These are phyloP conservation scores for Arizona elegans DNA, from an alignment of 2,113 vertebrate species.

Conservation along the genomic window DNA sequence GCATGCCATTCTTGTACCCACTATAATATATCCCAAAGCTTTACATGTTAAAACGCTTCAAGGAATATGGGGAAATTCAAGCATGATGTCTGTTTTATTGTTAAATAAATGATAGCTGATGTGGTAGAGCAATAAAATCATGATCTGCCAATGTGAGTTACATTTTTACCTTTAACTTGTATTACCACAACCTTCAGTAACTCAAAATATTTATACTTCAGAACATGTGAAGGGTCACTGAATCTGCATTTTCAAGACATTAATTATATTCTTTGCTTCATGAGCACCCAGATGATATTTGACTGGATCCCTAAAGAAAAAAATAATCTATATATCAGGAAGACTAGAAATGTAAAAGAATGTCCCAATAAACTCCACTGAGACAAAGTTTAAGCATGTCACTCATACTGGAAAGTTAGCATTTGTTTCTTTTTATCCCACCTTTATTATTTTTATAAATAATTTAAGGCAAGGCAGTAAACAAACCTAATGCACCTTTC, in stretches of 20 bases:
- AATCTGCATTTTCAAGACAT: constrained; percentile 4
- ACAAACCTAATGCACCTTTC: not conserved
- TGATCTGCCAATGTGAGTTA: constrained; percentile 19
- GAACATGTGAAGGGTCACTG: constrained; percentile 1
- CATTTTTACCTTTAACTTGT: constrained; percentile 32
- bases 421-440: not conserved
- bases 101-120: constrained; percentile 37
- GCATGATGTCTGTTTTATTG: constrained; percentile 25
- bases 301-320: not conserved
- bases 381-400: not conserved
- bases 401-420: not conserved
- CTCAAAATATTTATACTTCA: constrained; percentile 31
- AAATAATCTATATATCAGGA: not conserved
- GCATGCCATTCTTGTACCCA: constrained; percentile 23
- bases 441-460: not conserved
- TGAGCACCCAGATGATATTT: constrained; percentile 11
- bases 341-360: not conserved
- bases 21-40: constrained; percentile 23
- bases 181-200: constrained; percentile 31
- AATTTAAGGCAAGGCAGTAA: not conserved
- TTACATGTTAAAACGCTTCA: constrained; percentile 27
- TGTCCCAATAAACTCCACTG: not conserved
- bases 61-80: constrained; percentile 40
- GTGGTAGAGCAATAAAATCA: constrained; percentile 16
- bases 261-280: not conserved